These are phyloP conservation scores for Babyrousa celebensis DNA, from an alignment of 2,797 vertebrate species.

Conservation along the genomic window DNA sequence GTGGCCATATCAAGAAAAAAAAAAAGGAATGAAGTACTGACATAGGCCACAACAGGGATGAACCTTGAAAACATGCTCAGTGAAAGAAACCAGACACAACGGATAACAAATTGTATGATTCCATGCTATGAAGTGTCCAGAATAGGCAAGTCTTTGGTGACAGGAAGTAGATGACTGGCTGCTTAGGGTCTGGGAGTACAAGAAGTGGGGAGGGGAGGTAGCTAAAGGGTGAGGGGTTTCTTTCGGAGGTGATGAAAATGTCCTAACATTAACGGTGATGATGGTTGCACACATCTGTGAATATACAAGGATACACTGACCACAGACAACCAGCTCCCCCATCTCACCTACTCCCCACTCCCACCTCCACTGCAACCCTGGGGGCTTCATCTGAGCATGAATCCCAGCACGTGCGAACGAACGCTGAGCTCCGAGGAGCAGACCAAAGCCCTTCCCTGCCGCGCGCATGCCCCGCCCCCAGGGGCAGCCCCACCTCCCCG, in stretches of 20 bases:
- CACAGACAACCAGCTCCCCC: not conserved
- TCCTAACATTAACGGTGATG: not conserved
- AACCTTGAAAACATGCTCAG: not conserved
- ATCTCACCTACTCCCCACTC: not conserved
- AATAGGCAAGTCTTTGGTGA: not conserved
- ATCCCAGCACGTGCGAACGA: not conserved
- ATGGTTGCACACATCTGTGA: not conserved
- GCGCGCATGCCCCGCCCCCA: accelerated
- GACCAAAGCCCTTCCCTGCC: not conserved
- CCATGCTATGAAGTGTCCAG: not conserved
- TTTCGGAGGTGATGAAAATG: not conserved
- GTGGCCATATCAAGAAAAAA: not conserved
- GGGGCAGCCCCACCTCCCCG: not conserved
- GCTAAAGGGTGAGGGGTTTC: not conserved
- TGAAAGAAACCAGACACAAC: not conserved
- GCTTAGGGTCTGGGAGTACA: not conserved
- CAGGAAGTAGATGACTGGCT: not conserved
- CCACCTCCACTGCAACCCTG: not conserved
- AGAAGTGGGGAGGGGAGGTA: accelerated
- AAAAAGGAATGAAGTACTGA: not conserved
- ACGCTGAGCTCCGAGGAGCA: not conserved
- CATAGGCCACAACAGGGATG: not conserved
- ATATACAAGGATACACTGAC: not conserved
- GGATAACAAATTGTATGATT: not conserved
- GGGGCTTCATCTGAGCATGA: not conserved